Conservation (phyloP, 2,797 vertebrate genomes). For the Alosa sapidissima region DNA sequence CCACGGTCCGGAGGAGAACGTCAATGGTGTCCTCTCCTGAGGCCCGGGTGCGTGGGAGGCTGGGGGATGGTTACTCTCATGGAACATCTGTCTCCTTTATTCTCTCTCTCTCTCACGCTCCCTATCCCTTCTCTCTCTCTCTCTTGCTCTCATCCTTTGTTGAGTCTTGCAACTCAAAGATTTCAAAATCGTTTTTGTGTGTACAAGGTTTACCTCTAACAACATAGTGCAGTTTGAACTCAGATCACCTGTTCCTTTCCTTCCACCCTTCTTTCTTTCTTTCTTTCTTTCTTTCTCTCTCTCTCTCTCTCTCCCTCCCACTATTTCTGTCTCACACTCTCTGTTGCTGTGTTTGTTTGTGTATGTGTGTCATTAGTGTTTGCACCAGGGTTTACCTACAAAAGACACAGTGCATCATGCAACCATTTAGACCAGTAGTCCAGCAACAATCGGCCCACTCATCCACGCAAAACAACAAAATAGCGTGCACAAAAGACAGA, state of each 20-base stretch:
- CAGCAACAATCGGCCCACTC: constrained; percentile 1
- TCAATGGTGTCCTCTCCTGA: background rate
- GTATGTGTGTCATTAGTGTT: background rate
- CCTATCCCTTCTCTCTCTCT: background rate
- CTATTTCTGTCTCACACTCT: background rate
- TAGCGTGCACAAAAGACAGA: background rate
- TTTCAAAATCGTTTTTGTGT: background rate
- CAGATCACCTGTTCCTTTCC: background rate
- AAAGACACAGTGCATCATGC: background rate
- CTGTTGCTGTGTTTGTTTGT: background rate
- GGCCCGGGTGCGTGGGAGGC: background rate
- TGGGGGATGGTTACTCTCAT: background rate
- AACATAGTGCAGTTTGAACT: background rate
- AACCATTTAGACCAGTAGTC: constrained; percentile 8
- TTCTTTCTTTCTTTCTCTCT: background rate
- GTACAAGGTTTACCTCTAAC: background rate
- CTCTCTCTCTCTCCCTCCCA: background rate
- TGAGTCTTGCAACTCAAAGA: background rate
- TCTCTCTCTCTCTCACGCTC: background rate
- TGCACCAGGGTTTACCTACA: background rate
- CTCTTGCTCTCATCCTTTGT: background rate
- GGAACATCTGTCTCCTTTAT: background rate
- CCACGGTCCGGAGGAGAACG: background rate
- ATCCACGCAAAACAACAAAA: background rate
- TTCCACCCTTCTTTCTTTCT: background rate